Percentiles rank a stretch among this genome's conserved stretches.
These are phyloP conservation scores for Acleris holmiana DNA, from an alignment of 2,888 invertebrate species.

Conservation along the genomic window DNA sequence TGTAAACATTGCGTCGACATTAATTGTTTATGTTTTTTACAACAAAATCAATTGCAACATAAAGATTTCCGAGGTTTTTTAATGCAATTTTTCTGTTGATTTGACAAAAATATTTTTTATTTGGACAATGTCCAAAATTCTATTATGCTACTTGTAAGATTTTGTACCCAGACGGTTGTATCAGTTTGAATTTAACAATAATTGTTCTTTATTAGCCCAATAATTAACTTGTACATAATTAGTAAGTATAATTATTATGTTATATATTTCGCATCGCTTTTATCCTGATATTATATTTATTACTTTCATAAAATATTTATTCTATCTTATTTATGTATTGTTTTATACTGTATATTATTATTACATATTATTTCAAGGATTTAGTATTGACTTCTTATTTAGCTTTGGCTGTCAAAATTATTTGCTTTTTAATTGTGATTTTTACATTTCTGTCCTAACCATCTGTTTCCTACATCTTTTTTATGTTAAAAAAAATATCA, in stretches of 20 bases:
- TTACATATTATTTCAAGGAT: slow-evolving; percentile 25
- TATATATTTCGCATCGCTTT: slow-evolving; percentile 32
- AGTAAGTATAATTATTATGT: slow-evolving; percentile 11
- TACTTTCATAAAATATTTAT: slow-evolving; percentile 6
- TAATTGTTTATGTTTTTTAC: too few species aligned
- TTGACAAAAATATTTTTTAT: background rate
- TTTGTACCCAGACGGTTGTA: slow-evolving; percentile 32
- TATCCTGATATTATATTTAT: slow-evolving; percentile 8
- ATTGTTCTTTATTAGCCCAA: slow-evolving; percentile 23
- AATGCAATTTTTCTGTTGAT: too few species aligned
- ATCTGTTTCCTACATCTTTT: too few species aligned
- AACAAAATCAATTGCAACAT: too few species aligned
- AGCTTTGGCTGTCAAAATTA: background rate
- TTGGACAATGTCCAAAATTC: background rate
- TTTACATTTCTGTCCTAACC: slow-evolving; percentile 17
- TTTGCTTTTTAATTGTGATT: slow-evolving; percentile 1
- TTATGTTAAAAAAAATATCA: too few species aligned
- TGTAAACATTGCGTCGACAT: too few species aligned
- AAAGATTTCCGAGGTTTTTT: too few species aligned
- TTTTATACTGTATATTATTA: slow-evolving; percentile 13
- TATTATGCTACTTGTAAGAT: slow-evolving; percentile 8
- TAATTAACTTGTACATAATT: slow-evolving; percentile 29
- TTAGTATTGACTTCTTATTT: slow-evolving; percentile 30
- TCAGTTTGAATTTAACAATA: slow-evolving; percentile 16
- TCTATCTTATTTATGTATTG: slow-evolving; percentile 2